phyloP scores from a whole-genome alignment of 2,113 vertebrate genomes.

The Chamaea fasciata region DNA sequence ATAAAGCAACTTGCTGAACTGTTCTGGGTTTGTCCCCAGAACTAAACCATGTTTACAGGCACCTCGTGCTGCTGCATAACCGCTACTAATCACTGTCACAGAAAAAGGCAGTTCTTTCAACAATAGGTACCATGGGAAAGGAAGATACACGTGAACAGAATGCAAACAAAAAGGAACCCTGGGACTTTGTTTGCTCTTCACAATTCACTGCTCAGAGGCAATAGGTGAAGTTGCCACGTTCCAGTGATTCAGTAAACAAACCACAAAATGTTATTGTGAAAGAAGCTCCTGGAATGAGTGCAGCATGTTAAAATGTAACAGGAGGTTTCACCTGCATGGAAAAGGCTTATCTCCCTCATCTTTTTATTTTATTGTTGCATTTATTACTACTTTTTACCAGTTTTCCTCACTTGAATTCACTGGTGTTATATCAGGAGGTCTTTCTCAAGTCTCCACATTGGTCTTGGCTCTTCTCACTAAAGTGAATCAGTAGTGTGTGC shows the following conservation, averaged over 20 bases:
- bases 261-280: not conserved
- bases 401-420: not conserved
- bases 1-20: not conserved
- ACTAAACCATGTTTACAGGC: not conserved
- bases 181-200: constrained; percentile 36
- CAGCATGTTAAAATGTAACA: not conserved
- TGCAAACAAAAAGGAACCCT: not conserved
- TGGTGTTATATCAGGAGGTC: not conserved
- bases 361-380: not conserved
- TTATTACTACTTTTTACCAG: not conserved
- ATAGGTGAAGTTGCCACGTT: constrained; percentile 38
- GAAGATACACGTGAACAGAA: not conserved
- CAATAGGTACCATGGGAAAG: not conserved
- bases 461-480: not conserved
- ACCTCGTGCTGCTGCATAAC: not conserved
- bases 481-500: not conserved
- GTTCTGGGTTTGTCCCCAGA: not conserved
- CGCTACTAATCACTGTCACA: not conserved
- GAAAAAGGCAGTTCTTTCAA: not conserved
- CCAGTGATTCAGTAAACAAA: constrained; percentile 20
- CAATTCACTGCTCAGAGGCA: constrained; percentile 41
- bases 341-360: not conserved
- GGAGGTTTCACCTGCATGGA: not conserved
- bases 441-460: not conserved
- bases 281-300: not conserved